Percentiles rank a stretch among this genome's conserved stretches.
Conservation (phyloP, 1,140 invertebrate genomes). For the Trialeurodes vaporariorum region DNA sequence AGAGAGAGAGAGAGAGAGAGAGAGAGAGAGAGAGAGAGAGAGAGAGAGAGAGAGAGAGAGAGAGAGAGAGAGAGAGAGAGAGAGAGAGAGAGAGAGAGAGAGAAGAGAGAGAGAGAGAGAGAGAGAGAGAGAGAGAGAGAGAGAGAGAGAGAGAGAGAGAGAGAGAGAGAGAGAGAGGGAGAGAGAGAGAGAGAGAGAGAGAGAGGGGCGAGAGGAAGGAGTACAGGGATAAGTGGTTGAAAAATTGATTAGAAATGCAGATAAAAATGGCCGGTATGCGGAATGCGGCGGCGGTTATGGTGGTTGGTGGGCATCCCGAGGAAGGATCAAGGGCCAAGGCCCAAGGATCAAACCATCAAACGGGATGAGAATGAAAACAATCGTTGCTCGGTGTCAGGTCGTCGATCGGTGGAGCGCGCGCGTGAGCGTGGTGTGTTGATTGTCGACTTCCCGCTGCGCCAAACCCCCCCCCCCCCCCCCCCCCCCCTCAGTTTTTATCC, state of each 20-base stretch:
- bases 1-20: too few relatives aligned
- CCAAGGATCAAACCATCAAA: too few relatives aligned
- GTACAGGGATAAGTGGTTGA: neutral
- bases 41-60: neutral
- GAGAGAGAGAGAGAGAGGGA: neutral
- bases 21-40: too few relatives aligned
- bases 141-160: neutral
- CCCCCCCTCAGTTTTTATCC: too few relatives aligned
- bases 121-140: neutral
- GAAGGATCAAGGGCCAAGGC: too few relatives aligned
- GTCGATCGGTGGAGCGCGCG: too few relatives aligned
- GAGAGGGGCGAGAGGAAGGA: neutral
- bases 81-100: neutral
- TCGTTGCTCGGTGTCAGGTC: too few relatives aligned
- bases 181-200: neutral
- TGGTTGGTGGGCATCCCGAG: too few relatives aligned
- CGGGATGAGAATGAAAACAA: too few relatives aligned
- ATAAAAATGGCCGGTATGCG: neutral
- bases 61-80: neutral
- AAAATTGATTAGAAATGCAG: neutral
- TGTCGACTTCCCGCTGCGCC: too few relatives aligned
- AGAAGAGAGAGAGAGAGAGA: neutral
- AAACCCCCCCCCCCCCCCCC: too few relatives aligned
- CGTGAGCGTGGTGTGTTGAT: too few relatives aligned
- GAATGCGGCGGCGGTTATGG: neutral